phyloP scores from a whole-genome alignment of 2,888 invertebrate genomes.

The Coelinius sp. region DNA sequence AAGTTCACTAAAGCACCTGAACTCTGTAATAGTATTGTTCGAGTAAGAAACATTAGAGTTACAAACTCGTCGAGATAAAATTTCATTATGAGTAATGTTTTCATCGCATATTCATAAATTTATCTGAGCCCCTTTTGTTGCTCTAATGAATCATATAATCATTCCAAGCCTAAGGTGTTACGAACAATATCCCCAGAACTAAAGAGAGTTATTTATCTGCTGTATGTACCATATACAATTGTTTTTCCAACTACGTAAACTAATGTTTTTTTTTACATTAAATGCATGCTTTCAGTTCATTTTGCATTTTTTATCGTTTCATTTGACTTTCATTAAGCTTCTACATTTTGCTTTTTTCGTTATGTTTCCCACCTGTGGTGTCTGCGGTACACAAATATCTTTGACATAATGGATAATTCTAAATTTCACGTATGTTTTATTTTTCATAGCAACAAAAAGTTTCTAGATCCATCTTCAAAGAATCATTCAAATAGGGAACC shows the following conservation, averaged over 20 bases:
- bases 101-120: background rate
- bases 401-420: constrained; percentile 29
- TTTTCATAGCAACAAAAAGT: constrained; percentile 42
- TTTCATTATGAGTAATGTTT: background rate
- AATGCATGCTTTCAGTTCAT: constrained; percentile 35
- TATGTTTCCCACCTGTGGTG: constrained; percentile 46
- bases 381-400: constrained; percentile 41
- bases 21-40: background rate
- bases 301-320: constrained; percentile 48
- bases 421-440: constrained; percentile 49
- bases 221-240: background rate
- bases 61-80: background rate
- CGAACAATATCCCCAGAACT: background rate
- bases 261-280: background rate
- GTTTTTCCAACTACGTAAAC: background rate
- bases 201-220: background rate
- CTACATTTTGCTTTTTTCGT: constrained; percentile 39
- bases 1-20: background rate
- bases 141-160: background rate
- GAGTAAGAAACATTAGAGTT: background rate
- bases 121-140: background rate
- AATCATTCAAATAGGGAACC: background rate
- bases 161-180: background rate
- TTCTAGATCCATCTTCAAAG: background rate
- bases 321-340: constrained; percentile 58